These are phyloP conservation scores for Rhea pennata DNA, from an alignment of 2,113 vertebrate genomes.

Conservation along the genomic window DNA sequence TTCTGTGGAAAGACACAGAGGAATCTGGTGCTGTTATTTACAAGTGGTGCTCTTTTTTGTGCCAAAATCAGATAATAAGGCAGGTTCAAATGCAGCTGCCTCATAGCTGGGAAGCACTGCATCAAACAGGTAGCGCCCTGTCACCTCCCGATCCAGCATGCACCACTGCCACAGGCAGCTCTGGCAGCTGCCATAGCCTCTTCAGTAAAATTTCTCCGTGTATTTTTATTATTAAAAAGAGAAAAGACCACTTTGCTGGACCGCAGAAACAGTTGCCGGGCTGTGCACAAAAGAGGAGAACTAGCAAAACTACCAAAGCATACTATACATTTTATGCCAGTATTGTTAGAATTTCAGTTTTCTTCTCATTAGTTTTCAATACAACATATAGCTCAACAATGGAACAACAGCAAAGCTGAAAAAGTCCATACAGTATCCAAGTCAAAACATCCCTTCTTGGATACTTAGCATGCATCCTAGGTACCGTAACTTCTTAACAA, in stretches of 20 bases:
- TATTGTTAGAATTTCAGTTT: background rate
- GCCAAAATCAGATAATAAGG: background rate
- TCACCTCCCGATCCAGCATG: background rate
- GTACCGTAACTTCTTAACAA: constrained; percentile 17
- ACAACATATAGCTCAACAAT: background rate
- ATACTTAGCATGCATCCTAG: constrained; percentile 31
- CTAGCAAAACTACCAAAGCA: background rate
- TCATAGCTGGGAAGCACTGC: background rate
- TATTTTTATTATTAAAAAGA: background rate
- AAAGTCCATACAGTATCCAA: constrained; percentile 13
- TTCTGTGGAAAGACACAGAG: background rate
- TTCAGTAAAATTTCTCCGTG: background rate
- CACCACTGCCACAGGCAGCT: background rate
- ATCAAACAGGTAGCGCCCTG: background rate
- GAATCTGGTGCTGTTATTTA: background rate
- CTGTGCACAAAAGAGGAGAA: background rate
- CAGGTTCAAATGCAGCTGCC: background rate
- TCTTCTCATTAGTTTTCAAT: background rate
- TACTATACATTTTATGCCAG: background rate
- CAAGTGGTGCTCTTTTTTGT: background rate
- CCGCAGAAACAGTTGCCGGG: background rate
- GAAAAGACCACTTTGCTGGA: background rate
- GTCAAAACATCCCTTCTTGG: constrained; percentile 33
- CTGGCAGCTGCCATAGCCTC: background rate
- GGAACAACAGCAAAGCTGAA: background rate